A percentile compares a stretch with the other conserved stretches of the same genome.
Evolutionary conservation across 2,797 vertebrate genomes (phyloP).

Genomic region (Pitangus sulphuratus): DNA sequence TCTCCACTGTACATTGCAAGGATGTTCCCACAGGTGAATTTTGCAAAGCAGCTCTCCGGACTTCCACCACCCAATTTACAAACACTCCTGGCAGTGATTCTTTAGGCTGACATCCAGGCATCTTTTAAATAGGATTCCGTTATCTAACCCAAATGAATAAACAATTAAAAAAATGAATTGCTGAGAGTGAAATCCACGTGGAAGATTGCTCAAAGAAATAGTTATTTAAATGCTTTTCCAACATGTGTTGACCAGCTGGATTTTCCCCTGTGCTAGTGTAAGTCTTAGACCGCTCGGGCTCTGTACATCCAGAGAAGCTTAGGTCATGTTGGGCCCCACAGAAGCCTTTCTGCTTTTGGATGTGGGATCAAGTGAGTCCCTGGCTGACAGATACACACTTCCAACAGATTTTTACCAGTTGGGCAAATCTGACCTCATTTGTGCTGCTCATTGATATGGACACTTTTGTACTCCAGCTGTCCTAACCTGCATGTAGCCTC

Average conservation of each 20-base stretch:
- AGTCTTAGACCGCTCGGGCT: background rate
- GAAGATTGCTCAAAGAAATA: background rate
- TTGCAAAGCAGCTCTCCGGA: background rate
- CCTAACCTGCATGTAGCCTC: background rate
- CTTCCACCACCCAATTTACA: background rate
- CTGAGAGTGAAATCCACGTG: background rate
- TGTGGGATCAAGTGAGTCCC: background rate
- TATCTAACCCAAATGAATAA: constrained; percentile 3
- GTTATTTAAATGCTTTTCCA: background rate
- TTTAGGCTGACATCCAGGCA: background rate
- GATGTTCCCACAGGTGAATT: background rate
- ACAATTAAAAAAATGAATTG: background rate
- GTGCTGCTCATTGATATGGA: background rate
- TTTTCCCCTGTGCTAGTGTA: background rate
- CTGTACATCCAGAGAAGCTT: background rate
- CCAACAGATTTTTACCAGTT: background rate
- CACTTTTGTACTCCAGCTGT: background rate
- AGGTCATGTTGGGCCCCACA: background rate
- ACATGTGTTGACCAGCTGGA: background rate
- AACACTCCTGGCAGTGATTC: background rate
- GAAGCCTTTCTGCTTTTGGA: background rate
- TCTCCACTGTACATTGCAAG: background rate
- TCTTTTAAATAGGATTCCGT: background rate
- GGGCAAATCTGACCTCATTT: background rate
- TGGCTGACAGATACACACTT: background rate